phyloP scores from a whole-genome alignment of 2,797 vertebrate species.

The Monodelphis domestica region DNA sequence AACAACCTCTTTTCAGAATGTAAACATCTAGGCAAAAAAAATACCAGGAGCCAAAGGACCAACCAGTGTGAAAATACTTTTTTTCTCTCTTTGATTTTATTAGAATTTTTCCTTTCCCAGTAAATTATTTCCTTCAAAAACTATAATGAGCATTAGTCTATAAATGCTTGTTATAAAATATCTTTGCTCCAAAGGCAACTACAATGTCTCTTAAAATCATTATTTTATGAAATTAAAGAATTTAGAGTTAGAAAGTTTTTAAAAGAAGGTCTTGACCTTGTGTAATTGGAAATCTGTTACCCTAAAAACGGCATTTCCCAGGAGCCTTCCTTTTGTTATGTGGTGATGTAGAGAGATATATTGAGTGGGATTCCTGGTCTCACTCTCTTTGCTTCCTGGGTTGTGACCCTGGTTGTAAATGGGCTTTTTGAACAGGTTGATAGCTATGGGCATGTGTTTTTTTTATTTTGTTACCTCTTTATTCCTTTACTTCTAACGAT shows the following conservation, averaged over 20 bases:
- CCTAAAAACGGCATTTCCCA: no score
- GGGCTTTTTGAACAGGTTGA: no score
- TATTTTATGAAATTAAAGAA: conserved; percentile 11
- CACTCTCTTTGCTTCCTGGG: no score
- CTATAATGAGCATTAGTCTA: neutral
- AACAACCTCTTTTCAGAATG: conserved; percentile 45
- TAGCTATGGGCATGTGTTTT: no score
- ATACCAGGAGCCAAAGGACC: conserved; percentile 18
- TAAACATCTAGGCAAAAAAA: conserved; percentile 45
- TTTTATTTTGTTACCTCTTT: no score
- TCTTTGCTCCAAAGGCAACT: conserved; percentile 8
- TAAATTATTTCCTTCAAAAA: neutral
- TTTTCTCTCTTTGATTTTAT: neutral
- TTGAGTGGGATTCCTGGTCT: no score
- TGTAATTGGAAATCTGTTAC: no score
- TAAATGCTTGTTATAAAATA: neutral
- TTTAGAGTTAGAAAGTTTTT: neutral
- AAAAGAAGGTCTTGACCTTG: no score
- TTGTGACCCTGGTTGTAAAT: no score
- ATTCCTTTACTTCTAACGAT: no score
- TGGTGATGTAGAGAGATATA: no score
- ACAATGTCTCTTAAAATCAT: conserved; percentile 24
- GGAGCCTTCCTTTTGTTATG: no score
- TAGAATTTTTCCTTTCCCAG: neutral
- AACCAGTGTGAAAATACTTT: neutral